Base-by-base conservation (phyloP, 1,140 invertebrate genomes). In the Cataglyphis hispanica region DNA sequence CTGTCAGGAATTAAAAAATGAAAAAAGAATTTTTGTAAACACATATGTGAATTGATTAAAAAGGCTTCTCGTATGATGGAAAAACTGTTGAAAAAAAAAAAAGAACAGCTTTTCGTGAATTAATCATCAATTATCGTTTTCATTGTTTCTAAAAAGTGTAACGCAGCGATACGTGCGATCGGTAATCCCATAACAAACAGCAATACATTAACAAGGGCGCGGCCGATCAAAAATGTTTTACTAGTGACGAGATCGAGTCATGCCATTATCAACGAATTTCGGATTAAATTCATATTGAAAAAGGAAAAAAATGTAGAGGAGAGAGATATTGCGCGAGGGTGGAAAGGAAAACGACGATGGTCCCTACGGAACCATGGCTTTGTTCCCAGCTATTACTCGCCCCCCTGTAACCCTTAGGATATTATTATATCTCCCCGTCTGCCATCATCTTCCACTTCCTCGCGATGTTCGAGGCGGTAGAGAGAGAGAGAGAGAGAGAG, bases 381-480 rank as follows among this genome's bases (percentile, higher is more conserved):
- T 95, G 94, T 95, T 95, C 95, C 92, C 92, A 93, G 94, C 94
- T 95, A 95, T 95, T 95, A 95, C 93, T 93, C 94, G 91, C 92
- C 92, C 93, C 92, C 37, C 19, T 31, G 90, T 89, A 93, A 93
- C 94, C 94, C 93, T 94, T 90, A 95, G 92, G 93, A 95, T 95
- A 94, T 95, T 95, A 95, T 95, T 95, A 95, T 95, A 95, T 95
- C 93, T 94, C 89, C 83, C 92, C 90, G 92, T 92, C 93, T 94
- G 92, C 92, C 90, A 88, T 86, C 25, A 37, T 66, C 64, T 83
- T 85, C 56, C 69, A 64, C 70, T 72, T 81, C n/a, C 63, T 56
- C 31, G 63, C 86, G 67, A 74, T 72, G 67, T 46, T 70, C 78
- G 86, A 64, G 85, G 77, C 90, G 90, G 76, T 77, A 13, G 34